These are phyloP conservation scores for Microdon myrmicae DNA, from an alignment of 2,888 invertebrate genomes.

Conservation along the genomic window DNA sequence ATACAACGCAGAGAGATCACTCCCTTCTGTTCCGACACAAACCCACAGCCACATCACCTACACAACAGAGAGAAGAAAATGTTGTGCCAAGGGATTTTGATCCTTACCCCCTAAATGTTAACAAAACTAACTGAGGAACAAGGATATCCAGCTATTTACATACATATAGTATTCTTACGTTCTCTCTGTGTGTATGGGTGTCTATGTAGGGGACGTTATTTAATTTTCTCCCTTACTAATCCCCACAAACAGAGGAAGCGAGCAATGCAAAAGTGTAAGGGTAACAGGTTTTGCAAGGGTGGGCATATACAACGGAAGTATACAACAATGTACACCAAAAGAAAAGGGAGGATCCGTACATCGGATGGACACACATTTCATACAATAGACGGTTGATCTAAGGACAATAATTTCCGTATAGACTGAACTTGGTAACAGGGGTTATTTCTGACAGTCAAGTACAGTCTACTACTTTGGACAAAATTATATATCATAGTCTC, in stretches of 20 bases:
- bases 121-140: not conserved
- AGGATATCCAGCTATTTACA: not conserved
- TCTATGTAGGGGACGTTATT: not conserved
- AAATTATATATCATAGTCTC: too few relatives aligned
- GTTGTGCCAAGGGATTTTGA: constrained; percentile 24
- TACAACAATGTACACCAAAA: constrained; percentile 4
- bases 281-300: constrained; percentile 15
- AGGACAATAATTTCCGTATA: too few relatives aligned
- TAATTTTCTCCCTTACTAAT: constrained; percentile 7
- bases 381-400: constrained; percentile 34
- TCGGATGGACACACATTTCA: not conserved
- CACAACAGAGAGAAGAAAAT: constrained; percentile 3
- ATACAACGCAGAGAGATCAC: constrained; percentile 38
- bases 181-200: not conserved
- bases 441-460: too few relatives aligned
- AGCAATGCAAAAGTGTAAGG: constrained; percentile 11
- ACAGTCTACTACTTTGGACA: too few relatives aligned
- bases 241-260: constrained; percentile 12
- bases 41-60: too few relatives aligned
- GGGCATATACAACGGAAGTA: constrained; percentile 11
- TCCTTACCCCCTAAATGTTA: constrained; percentile 28
- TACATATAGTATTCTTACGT: not conserved
- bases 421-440: too few relatives aligned
- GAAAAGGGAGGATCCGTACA: constrained; percentile 20
- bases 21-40: constrained; percentile 34